Percentiles rank a stretch among this genome's conserved stretches.
Conservation (phyloP, 2,113 vertebrate genomes). For the Phalacrocorax carbo region DNA sequence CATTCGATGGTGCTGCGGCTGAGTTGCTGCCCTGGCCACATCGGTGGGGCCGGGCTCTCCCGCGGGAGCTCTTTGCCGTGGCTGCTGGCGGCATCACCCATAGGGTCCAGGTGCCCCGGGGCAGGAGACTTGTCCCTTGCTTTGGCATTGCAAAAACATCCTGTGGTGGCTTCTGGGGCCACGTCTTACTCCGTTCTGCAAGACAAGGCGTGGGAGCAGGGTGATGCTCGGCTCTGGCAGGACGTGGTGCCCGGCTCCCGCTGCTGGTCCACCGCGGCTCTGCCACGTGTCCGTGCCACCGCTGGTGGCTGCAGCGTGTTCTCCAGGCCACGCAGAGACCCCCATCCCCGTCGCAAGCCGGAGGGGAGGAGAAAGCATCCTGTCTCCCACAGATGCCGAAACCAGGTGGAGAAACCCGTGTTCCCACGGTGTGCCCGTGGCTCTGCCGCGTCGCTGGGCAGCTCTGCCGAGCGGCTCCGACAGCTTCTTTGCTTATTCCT, state of each 20-base stretch:
- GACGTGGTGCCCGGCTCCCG: background rate
- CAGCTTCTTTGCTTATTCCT: background rate
- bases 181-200: background rate
- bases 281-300: background rate
- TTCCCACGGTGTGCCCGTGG: rapidly evolving
- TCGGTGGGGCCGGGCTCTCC: rapidly evolving
- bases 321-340: background rate
- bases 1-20: background rate
- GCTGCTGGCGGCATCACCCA: background rate
- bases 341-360: rapidly evolving
- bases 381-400: background rate
- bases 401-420: rapidly evolving
- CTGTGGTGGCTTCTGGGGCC: background rate
- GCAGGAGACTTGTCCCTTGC: background rate
- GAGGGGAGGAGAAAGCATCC: background rate
- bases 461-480: background rate
- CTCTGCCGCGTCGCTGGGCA: background rate
- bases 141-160: background rate
- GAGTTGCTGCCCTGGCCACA: background rate
- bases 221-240: background rate
- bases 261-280: rapidly evolving
- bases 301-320: rapidly evolving
- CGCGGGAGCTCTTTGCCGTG: background rate
- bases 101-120: background rate
- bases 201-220: rapidly evolving